A percentile compares a stretch with the other conserved stretches of the same genome.
Conservation (phyloP, 2,888 invertebrate species). For the Dugesia japonica region DNA sequence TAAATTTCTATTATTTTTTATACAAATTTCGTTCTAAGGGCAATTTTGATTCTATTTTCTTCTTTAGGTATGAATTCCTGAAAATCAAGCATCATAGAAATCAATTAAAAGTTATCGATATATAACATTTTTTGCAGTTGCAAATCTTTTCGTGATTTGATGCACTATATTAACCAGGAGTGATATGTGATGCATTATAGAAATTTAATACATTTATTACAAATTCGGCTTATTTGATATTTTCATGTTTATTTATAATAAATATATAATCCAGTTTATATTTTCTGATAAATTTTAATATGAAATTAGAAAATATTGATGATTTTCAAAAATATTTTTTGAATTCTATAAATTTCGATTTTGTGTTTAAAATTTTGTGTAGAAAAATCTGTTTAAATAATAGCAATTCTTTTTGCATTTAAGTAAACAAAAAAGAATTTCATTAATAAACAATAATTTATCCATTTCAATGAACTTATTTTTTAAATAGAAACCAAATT, state of each 20-base stretch:
- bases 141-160: background rate
- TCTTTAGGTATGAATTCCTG: constrained; percentile 4
- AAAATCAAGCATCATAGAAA: background rate
- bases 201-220: background rate
- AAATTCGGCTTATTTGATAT: background rate
- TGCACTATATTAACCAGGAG: background rate
- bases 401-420: too few relatives aligned
- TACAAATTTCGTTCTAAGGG: too few relatives aligned
- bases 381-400: too few relatives aligned
- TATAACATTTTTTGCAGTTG: constrained; percentile 1
- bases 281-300: too few relatives aligned
- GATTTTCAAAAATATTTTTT: too few relatives aligned
- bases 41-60: background rate
- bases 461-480: too few relatives aligned
- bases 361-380: too few relatives aligned
- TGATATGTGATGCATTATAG: constrained; percentile 6
- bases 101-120: background rate
- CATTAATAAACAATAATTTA: too few relatives aligned
- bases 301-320: too few relatives aligned
- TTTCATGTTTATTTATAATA: constrained; percentile 20
- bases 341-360: too few relatives aligned
- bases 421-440: too few relatives aligned
- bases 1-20: background rate
- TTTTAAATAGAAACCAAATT: too few relatives aligned
- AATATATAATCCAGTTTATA: background rate